Evolutionary conservation across 2,113 vertebrate genomes (phyloP), one percentile per base, ranked within the genome.

Genomic region (Spermophilus dauricus): DNA sequence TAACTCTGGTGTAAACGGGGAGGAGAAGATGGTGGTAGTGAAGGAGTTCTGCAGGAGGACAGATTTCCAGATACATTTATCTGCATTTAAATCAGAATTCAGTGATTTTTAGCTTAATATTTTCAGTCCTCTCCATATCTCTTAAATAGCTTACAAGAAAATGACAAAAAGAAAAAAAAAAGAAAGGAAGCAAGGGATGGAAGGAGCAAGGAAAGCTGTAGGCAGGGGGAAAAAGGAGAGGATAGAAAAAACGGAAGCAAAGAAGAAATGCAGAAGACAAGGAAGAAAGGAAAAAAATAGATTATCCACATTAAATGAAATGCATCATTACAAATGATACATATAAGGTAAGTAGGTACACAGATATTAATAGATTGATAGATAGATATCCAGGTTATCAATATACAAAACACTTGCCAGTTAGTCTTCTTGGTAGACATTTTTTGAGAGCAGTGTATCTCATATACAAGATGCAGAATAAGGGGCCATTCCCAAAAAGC

Each of bases 401-500:
- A 72, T 12, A 48, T 56, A 32, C 56, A 87, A 39, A 18, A 39
- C 56, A 75, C 20, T 8, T 90, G 8, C 18, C 48, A 63, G 17
- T 69, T 70, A 63, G 34, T 58, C 30, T 51, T 45, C 42, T 18
- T 56, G 69, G 53, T 14, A 58, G 30, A 77, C 17, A 13, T 69
- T 82, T 83, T 89, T 34, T 81, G 56, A 96, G 67, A 95, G 45
- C 48, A 80, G 18, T 80, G 28, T 37, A 39, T 28, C 13, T 65
- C 75, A 17, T 12, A 85, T 13, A 56, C 4, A 73, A 26, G 92
- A 89, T 42, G 80, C 5, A 95, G 42, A 94, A 48, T 75, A 67
- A 75, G 26, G 24, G 10, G 65, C 32, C 11, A 30, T 78, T 61
- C 34, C 45, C 24, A 48, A 92, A 73, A 1, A 85, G 18, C 32